phyloP scores from a whole-genome alignment of 2,113 vertebrate species.

The Melanotaenia duboulayi region DNA sequence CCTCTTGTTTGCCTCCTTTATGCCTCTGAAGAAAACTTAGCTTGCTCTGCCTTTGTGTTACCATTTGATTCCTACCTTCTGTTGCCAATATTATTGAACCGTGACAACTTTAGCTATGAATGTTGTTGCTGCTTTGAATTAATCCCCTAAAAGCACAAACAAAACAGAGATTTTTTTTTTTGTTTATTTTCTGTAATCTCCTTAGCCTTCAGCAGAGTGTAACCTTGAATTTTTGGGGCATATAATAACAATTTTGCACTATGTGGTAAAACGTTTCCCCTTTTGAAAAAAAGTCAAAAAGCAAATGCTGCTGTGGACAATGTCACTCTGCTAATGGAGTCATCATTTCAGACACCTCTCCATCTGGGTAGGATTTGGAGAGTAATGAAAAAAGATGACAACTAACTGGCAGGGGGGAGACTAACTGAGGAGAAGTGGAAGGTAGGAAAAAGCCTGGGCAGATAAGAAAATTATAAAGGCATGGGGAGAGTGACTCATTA shows the following conservation, averaged over 20 bases:
- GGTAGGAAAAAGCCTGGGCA: conserved; percentile 18
- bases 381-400: conserved; percentile 11
- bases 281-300: conserved; percentile 31
- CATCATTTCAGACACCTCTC: conserved; percentile 15
- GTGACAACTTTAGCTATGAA: conserved; percentile 15
- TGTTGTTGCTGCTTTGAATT: conserved; percentile 21
- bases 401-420: conserved; percentile 10
- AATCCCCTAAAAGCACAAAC: conserved; percentile 14
- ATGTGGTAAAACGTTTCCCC: not conserved
- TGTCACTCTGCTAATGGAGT: conserved; percentile 18
- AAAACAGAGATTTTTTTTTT: conserved; percentile 6
- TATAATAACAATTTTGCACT: not conserved
- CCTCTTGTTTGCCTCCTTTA: not conserved
- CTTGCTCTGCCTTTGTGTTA: not conserved
- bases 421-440: conserved; percentile 17
- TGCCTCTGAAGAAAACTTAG: not conserved
- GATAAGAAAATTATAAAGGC: conserved; percentile 39
- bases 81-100: conserved; percentile 8
- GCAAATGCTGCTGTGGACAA: not conserved
- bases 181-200: not conserved
- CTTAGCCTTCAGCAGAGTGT: conserved; percentile 14
- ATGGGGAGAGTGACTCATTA: conserved; percentile 61
- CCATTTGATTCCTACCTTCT: conserved; percentile 7
- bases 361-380: conserved; percentile 24
- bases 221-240: conserved; percentile 18